Base-by-base conservation (phyloP, 2,113 vertebrate genomes). In the Ptilorrhoa leucosticta region DNA sequence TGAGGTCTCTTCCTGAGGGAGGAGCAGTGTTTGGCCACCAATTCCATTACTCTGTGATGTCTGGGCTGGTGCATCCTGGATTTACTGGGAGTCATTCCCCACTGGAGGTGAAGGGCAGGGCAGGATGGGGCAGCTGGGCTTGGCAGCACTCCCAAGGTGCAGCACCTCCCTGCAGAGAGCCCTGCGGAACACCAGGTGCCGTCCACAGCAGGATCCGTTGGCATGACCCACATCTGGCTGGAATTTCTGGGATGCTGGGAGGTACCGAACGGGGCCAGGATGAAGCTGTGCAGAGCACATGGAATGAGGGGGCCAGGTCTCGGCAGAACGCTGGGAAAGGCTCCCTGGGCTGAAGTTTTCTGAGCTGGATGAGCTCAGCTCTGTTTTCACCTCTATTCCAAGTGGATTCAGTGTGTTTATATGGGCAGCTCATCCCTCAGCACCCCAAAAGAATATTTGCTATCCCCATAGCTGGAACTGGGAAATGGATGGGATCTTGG, bases 161-260 rank as follows among this genome's bases (percentile, higher is more conserved):
- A 48, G 20, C 40, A n/a, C 17, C 33, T 76, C 68, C 51, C 48
- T 19, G 39, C 37, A 48, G 60, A n/a, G 31, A 81, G 19, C 35
- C 84, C 75, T 0, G 0, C 2, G 24, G 33, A n/a, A 31, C 11
- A 35, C 0, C 0, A 33, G 35, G 33, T 65, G 40, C 18, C 0
- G 1, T 17, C 11, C 7, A 6, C 11, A 30, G 48, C 0, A 0
- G 64, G 78, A 50, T 51, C 40, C 2, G 0, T 19, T 15, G 2
- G 19, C n/a, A 30, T 1, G 4, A 69, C 20, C 51, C 42, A 70
- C 56, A 3, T 26, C 87, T 72, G 64, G 50, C n/a, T 4, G 11
- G 77, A 1, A 13, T 54, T 75, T 54, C 39, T 44, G 63, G 3
- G 4, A 50, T 48, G 9, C 48, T 27, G 73, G 72, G 77, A 87